Conservation (phyloP, 2,113 vertebrate genomes). For the Amazona vittata region DNA sequence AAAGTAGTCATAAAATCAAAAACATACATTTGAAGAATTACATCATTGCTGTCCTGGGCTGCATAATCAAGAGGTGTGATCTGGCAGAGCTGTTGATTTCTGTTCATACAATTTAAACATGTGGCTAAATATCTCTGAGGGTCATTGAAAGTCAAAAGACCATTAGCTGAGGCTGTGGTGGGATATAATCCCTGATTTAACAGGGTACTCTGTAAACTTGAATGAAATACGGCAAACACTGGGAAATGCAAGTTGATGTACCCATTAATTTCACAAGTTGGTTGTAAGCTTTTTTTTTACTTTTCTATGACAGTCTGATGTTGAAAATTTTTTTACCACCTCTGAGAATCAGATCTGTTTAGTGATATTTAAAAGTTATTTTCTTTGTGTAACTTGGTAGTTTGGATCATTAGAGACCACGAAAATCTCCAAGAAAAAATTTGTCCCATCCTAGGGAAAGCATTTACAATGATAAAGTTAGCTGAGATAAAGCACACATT, state of each 20-base stretch:
- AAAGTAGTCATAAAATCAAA: accelerated
- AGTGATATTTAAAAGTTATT: not conserved
- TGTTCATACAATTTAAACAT: not conserved
- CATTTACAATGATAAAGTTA: not conserved
- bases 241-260: not conserved
- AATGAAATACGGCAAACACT: not conserved
- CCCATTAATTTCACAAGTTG: not conserved
- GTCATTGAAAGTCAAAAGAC: not conserved
- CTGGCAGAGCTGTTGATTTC: not conserved
- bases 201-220: not conserved
- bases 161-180: not conserved
- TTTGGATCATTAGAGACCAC: not conserved
- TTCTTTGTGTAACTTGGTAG: not conserved
- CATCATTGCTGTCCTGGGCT: accelerated
- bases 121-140: not conserved
- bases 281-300: not conserved
- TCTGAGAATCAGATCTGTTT: not conserved
- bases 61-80: not conserved
- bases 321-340: not conserved
- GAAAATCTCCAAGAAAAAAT: not conserved
- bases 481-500: not conserved
- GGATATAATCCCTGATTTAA: not conserved
- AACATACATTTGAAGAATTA: not conserved
- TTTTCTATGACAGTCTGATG: not conserved
- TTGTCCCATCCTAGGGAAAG: not conserved